Percentiles rank a stretch among this genome's conserved stretches.
These are phyloP conservation scores for Scolopax rusticola DNA, from an alignment of 2,797 vertebrate species.

Conservation along the genomic window DNA sequence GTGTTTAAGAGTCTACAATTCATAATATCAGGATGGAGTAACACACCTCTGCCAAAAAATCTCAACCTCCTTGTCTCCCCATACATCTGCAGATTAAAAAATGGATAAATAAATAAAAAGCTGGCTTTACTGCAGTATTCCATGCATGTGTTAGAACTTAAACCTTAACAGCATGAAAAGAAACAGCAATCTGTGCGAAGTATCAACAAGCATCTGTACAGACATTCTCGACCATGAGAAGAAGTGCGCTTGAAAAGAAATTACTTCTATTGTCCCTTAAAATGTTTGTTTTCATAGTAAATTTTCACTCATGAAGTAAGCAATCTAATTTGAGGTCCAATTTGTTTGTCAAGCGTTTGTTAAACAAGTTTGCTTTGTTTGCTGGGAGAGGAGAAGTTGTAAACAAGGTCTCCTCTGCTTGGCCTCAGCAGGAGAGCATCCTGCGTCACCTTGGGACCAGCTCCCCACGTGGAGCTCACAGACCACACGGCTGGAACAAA, in stretches of 20 bases:
- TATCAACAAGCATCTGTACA: background rate
- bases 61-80: background rate
- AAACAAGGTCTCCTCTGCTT: background rate
- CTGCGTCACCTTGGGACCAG: background rate
- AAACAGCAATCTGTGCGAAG: background rate
- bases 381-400: background rate
- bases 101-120: background rate
- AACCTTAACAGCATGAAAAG: background rate
- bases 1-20: background rate
- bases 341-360: background rate
- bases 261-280: background rate
- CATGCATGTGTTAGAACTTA: conserved; percentile 22
- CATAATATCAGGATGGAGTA: background rate
- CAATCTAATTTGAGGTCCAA: background rate
- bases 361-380: conserved; percentile 35
- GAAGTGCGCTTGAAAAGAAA: background rate
- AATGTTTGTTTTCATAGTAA: conserved; percentile 26
- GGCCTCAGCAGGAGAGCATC: background rate
- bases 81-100: conserved; percentile 3
- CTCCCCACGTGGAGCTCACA: background rate
- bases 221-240: background rate
- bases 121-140: background rate
- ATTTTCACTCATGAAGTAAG: background rate
- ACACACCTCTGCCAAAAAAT: background rate
- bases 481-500: background rate